Percentiles rank a stretch among this genome's conserved stretches.
Conservation (phyloP, 2,888 invertebrate genomes). For the Plebejus anna region DNA sequence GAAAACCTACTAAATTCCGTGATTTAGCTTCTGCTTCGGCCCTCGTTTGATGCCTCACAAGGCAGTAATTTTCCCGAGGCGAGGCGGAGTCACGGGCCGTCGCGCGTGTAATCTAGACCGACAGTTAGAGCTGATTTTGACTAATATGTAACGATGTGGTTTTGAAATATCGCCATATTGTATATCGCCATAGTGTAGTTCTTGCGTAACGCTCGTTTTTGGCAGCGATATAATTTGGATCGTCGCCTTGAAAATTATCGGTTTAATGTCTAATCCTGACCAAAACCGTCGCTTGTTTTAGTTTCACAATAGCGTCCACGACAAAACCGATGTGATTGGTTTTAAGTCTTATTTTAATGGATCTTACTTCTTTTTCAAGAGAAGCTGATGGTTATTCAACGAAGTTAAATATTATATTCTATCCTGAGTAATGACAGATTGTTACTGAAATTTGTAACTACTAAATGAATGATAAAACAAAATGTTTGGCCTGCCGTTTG, state of each 20-base stretch:
- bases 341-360: too few relatives aligned
- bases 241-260: constrained; percentile 7
- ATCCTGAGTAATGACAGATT: too few relatives aligned
- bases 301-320: background rate
- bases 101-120: background rate
- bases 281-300: background rate
- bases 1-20: too few relatives aligned
- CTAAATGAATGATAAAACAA: too few relatives aligned
- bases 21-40: background rate
- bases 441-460: too few relatives aligned
- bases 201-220: background rate
- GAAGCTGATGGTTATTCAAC: background rate
- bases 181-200: background rate
- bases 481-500: too few relatives aligned
- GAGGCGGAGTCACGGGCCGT: background rate
- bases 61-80: background rate
- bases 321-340: too few relatives aligned
- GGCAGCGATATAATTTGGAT: background rate
- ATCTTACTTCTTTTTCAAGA: background rate
- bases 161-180: background rate
- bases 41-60: background rate
- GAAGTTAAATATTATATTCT: too few relatives aligned
- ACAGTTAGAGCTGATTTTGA: background rate
- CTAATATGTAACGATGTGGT: background rate
- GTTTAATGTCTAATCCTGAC: background rate